A percentile compares a stretch with the other conserved stretches of the same genome.
Conservation (phyloP, 1,140 invertebrate species). For the Tetramorium simillimum region DNA sequence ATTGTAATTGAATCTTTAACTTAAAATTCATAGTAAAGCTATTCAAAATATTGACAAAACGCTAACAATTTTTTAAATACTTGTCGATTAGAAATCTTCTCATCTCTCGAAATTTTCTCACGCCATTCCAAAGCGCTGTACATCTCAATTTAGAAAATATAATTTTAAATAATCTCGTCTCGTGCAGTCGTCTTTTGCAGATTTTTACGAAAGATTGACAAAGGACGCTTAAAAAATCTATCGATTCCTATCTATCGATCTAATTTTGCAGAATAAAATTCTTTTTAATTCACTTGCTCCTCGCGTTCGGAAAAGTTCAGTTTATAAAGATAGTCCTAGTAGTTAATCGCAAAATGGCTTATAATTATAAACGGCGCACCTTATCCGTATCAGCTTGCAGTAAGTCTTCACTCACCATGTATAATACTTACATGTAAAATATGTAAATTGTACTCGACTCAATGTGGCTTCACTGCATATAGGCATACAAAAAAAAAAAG, state of each 20-base stretch:
- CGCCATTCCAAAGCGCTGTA: not conserved
- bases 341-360: slow-evolving; percentile 16
- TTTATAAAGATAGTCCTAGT: not conserved
- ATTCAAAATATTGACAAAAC: not conserved
- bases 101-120: not conserved
- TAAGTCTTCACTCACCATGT: slow-evolving; percentile 46
- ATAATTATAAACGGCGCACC: not conserved
- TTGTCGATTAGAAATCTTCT: not conserved
- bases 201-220: not conserved
- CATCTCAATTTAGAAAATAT: not conserved
- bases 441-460: slow-evolving; percentile 50
- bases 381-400: slow-evolving; percentile 35
- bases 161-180: not conserved
- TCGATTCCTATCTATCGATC: not conserved
- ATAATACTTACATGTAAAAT: slow-evolving; percentile 56
- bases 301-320: not conserved
- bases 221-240: not conserved
- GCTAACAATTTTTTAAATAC: not conserved
- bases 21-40: not conserved
- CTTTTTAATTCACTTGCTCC: not conserved
- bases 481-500: slow-evolving; percentile 47
- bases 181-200: not conserved
- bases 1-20: slow-evolving; percentile 5
- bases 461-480: slow-evolving; percentile 48
- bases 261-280: not conserved